These are phyloP conservation scores for Phaetusa simplex DNA, from an alignment of 2,113 vertebrate genomes.

Conservation along the genomic window DNA sequence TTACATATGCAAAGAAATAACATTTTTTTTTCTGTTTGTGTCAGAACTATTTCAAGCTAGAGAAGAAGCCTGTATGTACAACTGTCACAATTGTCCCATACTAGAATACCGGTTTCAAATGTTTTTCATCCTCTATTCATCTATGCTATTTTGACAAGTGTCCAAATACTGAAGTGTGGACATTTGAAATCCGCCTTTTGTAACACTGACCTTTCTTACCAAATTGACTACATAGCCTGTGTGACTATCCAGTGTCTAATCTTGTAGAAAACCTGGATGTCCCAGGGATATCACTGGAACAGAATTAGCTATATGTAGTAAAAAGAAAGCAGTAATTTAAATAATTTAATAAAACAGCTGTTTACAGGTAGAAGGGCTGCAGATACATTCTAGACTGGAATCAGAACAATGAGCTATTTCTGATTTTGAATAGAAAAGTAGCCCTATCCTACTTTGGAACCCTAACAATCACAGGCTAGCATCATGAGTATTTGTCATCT, in stretches of 20 bases:
- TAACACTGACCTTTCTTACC: not conserved
- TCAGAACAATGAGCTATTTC: not conserved
- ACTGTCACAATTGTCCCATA: not conserved
- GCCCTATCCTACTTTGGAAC: not conserved
- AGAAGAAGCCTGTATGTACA: not conserved
- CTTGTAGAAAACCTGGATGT: not conserved
- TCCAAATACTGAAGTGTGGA: not conserved
- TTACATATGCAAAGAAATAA: not conserved
- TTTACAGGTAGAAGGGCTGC: not conserved
- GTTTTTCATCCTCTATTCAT: not conserved
- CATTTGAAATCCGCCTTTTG: not conserved
- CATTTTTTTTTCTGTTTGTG: not conserved
- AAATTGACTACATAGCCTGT: not conserved
- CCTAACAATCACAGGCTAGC: not conserved
- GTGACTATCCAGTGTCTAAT: rapidly evolving
- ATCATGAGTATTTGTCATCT: not conserved
- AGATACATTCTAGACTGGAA: not conserved
- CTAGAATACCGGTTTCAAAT: not conserved
- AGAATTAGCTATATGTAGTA: not conserved
- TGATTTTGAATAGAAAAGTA: not conserved
- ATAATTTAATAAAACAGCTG: not conserved
- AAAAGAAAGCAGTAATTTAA: not conserved
- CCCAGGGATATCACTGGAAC: not conserved
- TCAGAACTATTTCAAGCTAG: not conserved
- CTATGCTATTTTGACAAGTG: not conserved